Evolutionary conservation across 2,113 vertebrate species (phyloP), one percentile per base, ranked within the genome.

Genomic region (Campylorhamphus procurvoides): DNA sequence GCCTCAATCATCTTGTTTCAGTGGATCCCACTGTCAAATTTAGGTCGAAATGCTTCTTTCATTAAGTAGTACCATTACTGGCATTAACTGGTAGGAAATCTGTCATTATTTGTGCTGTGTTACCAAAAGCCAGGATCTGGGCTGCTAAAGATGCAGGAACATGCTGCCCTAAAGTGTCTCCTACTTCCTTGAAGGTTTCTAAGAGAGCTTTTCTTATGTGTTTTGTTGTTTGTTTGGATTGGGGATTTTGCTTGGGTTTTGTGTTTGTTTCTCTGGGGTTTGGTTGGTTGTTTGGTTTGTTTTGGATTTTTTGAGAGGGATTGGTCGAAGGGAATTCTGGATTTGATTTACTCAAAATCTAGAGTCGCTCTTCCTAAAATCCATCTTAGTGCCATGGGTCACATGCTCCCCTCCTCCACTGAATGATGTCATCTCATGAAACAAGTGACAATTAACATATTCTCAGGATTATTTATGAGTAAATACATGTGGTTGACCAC

Each of bases 1-100:
- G 23, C 46, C 47, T 63, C 31, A 59, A 24, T 23, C n/a, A 58
- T 18, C 0, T 1, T 0, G 0, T 14, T 67, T 31, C n/a, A 62
- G 40, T 60, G 63, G 71, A 67, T 50, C 14, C 29, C 18, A 52
- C 24, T 53, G 64, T 27, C 31, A 81, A 72, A 77, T 68, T 23
- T 58, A 58, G 27, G 69, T 4, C 47, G 20, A 73, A 84, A 63
- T 39, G 12, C 8, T 72, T 66, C 37, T 93, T 85, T 77, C n/a
- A 22, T 9, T 56, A 46, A 46, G 35, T 6, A 37, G 37, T 19
- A n/a, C 18, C 68, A 42, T 76, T 62, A 17, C 17, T 1, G 4
- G 29, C 27, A 33, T 47, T 52, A 47, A 27, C 17, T 80, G n/a
- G 11, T 44, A 29, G 24, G 63, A 81, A 58, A 56, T 47, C 8